phyloP scores from a whole-genome alignment of 2,113 vertebrate species.

The Rhinolophus ferrumequinum region DNA sequence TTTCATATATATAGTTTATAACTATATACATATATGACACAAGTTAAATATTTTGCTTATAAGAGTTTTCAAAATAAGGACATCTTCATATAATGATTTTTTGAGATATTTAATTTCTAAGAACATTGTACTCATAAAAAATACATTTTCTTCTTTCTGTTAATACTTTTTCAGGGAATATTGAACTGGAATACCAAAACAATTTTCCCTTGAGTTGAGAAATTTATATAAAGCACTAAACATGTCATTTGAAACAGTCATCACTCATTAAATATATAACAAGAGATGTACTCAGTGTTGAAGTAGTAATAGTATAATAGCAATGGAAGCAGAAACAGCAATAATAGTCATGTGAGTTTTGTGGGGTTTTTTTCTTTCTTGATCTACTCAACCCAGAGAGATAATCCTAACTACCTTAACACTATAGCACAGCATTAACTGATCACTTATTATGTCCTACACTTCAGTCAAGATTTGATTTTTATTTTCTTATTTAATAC shows the following conservation, averaged over 20 bases:
- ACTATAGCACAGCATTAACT: neutral
- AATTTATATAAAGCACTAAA: neutral
- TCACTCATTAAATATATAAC: neutral
- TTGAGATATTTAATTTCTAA: neutral
- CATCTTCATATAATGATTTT: neutral
- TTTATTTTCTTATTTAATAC: neutral
- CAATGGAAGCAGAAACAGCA: neutral
- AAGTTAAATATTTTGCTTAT: neutral
- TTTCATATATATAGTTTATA: neutral
- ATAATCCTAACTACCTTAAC: neutral
- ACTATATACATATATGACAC: neutral
- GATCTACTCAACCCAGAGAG: neutral
- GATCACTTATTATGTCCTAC: neutral
- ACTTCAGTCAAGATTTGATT: neutral
- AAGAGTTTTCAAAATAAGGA: neutral
- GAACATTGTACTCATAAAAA: neutral
- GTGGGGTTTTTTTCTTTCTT: neutral
- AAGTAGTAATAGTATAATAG: neutral
- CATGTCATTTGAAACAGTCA: neutral
- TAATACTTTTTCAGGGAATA: neutral
- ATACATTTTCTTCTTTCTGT: neutral
- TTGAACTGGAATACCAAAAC: neutral
- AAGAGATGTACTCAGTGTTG: neutral
- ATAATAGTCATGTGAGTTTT: neutral
- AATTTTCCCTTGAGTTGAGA: neutral